Percentiles rank a stretch among this genome's conserved stretches.
These are phyloP conservation scores for Zingel zingel DNA, from an alignment of 2,113 vertebrate genomes.

Conservation along the genomic window DNA sequence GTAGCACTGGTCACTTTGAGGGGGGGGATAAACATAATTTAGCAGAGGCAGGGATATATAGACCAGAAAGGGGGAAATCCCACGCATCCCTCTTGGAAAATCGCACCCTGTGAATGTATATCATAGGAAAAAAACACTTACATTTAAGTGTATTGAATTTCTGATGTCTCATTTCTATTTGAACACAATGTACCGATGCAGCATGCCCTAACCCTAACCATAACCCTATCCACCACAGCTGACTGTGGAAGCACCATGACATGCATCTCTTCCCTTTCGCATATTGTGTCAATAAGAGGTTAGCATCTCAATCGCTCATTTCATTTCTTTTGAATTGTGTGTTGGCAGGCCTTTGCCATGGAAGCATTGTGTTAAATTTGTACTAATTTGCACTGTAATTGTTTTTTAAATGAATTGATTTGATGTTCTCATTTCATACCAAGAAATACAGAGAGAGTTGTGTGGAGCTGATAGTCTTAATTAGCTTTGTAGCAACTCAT, in stretches of 20 bases:
- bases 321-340: background rate
- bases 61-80: no score
- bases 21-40: no score
- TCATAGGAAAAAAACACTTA: background rate
- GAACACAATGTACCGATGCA: background rate
- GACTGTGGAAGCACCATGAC: background rate
- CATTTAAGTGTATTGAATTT: slow-evolving; percentile 4
- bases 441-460: no score
- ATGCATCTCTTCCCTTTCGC: background rate
- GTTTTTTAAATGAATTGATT: no score
- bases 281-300: background rate
- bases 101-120: no score
- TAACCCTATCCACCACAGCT: background rate
- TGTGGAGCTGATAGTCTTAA: no score
- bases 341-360: background rate
- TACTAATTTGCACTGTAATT: background rate
- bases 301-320: background rate
- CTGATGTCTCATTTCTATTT: background rate
- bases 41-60: no score
- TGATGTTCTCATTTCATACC: no score
- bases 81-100: no score
- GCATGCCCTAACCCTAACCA: background rate
- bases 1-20: no score
- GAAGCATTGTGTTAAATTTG: background rate
- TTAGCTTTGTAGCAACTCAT: no score